Percentiles rank a stretch among this genome's conserved stretches.
phyloP scores from a whole-genome alignment of 2,113 vertebrate genomes.

The Rhynchomys soricoides region DNA sequence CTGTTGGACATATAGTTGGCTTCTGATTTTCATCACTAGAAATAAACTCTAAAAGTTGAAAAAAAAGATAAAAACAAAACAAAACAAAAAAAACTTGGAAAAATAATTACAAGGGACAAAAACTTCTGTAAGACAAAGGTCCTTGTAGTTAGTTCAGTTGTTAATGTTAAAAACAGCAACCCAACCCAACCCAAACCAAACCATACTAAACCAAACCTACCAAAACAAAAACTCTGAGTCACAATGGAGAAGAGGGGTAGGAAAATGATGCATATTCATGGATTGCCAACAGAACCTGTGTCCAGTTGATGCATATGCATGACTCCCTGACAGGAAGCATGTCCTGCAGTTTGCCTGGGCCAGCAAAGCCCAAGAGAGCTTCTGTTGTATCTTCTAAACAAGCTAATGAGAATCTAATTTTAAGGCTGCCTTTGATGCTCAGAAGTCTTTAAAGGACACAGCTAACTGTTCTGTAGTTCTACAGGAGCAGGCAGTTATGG shows the following conservation, averaged over 20 bases:
- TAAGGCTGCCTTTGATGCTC: slow-evolving; percentile 98
- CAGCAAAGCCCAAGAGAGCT: slow-evolving; percentile 95
- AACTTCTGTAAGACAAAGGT: too few relatives aligned
- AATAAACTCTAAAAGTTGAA: slow-evolving; percentile 8
- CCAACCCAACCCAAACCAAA: slow-evolving; percentile 81
- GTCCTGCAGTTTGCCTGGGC: slow-evolving; percentile 95
- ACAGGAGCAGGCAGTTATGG: slow-evolving; percentile 95
- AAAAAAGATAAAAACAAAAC: too few relatives aligned
- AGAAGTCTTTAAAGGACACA: slow-evolving; percentile 93
- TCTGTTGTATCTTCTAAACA: slow-evolving; percentile 96
- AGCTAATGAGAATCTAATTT: slow-evolving; percentile 97
- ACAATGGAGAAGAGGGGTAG: slow-evolving; percentile 87
- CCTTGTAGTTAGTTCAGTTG: too few relatives aligned
- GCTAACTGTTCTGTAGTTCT: slow-evolving; percentile 83
- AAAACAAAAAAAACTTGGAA: too few relatives aligned
- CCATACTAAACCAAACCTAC: slow-evolving; percentile 75
- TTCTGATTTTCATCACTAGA: slow-evolving; percentile 14
- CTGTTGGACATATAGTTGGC: neutral
- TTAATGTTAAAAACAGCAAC: too few relatives aligned
- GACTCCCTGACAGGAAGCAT: slow-evolving; percentile 86
- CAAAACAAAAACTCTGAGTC: slow-evolving; percentile 81
- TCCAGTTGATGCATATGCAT: slow-evolving; percentile 69
- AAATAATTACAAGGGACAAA: too few relatives aligned
- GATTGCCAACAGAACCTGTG: neutral
- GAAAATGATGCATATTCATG: slow-evolving; percentile 84